These are phyloP conservation scores for Ctena decussata DNA, from an alignment of 2,888 invertebrate genomes.

Conservation along the genomic window DNA sequence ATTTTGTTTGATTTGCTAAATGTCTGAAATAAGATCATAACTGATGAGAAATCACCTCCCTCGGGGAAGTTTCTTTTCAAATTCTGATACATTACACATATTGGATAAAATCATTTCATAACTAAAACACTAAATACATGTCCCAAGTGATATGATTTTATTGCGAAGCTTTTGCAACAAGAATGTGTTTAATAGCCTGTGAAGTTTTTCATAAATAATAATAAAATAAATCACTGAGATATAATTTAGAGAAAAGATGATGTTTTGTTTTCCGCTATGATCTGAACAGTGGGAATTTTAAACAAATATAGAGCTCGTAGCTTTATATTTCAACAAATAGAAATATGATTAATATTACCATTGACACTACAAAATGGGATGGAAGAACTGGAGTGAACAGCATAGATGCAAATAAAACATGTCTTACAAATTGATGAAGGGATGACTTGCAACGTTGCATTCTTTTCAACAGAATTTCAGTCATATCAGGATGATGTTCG, in stretches of 20 bases:
- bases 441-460: no score
- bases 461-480: no score
- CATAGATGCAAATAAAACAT: no score
- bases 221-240: neutral
- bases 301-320: no score
- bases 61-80: conserved; percentile 52
- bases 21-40: conserved; percentile 66
- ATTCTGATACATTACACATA: conserved; percentile 63
- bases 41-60: conserved; percentile 45
- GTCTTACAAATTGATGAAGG: no score
- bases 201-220: conserved; percentile 2
- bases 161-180: neutral
- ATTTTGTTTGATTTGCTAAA: neutral
- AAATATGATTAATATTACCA: no score
- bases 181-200: conserved; percentile 12
- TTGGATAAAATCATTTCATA: conserved; percentile 66
- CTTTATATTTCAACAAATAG: no score
- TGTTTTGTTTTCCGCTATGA: neutral
- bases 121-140: conserved; percentile 19
- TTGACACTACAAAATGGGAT: no score
- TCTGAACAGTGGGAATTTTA: no score
- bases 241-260: neutral
- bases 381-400: no score
- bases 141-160: neutral
- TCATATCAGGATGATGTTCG: no score